Conservation (phyloP, 2,888 invertebrate genomes). For the Oithona nana region DNA sequence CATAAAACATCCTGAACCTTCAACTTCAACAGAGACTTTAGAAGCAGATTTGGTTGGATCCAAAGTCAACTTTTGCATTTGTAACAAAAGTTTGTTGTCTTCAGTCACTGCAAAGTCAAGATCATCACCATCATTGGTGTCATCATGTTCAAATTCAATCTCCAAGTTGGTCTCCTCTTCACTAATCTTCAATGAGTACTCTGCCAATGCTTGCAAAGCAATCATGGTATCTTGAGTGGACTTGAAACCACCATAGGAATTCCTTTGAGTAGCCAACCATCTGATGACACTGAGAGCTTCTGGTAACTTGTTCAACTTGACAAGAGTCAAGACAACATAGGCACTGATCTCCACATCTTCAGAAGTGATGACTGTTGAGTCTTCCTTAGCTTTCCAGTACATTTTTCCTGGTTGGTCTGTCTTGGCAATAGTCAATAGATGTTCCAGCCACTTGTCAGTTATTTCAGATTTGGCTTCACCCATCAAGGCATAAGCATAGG, state of each 20-base stretch:
- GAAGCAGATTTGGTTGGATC: background rate
- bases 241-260: slow-evolving; percentile 39
- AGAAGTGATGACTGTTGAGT: slow-evolving; percentile 27
- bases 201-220: slow-evolving; percentile 17
- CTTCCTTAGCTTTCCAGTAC: slow-evolving; percentile 6
- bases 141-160: too few relatives aligned
- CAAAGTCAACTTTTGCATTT: background rate
- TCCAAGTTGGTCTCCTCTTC: background rate
- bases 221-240: slow-evolving; percentile 17
- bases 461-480: background rate
- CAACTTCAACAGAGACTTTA: background rate
- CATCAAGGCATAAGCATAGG: background rate
- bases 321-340: slow-evolving; percentile 42
- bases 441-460: background rate
- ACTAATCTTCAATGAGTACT: slow-evolving; percentile 1
- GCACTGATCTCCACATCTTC: slow-evolving; percentile 45
- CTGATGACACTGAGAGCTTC: slow-evolving; percentile 41
- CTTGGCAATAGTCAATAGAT: slow-evolving; percentile 6
- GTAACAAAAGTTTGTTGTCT: slow-evolving; percentile 1
- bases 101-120: background rate
- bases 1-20: slow-evolving; percentile 11
- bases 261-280: slow-evolving; percentile 50
- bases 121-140: background rate
- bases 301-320: slow-evolving; percentile 33
- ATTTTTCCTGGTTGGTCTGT: slow-evolving; percentile 1